These are phyloP conservation scores for Drosophila ustulata DNA, from an alignment of 2,888 invertebrate genomes.

Conservation along the genomic window DNA sequence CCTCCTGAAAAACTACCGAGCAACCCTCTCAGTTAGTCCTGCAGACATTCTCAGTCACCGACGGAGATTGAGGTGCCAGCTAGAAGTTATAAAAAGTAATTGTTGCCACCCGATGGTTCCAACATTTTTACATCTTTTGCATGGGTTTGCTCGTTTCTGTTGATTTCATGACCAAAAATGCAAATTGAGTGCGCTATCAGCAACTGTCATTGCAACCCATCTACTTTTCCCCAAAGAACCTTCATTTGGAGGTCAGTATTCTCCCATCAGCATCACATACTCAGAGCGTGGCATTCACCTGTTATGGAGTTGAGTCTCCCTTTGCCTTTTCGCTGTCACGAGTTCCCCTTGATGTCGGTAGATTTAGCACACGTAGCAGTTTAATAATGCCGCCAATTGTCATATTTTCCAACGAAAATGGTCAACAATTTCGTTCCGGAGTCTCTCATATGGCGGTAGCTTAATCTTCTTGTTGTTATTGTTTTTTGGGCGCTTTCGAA, in stretches of 20 bases:
- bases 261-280: slow-evolving; percentile 20
- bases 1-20: slow-evolving; percentile 62
- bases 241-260: slow-evolving; percentile 10
- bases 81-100: slow-evolving; percentile 80
- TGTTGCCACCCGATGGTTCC: slow-evolving; percentile 63
- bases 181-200: slow-evolving; percentile 81
- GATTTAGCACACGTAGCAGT: slow-evolving; percentile 77
- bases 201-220: slow-evolving; percentile 59
- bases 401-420: slow-evolving; percentile 73
- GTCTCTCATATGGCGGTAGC: slow-evolving; percentile 40
- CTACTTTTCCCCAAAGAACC: not conserved
- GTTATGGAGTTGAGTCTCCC: slow-evolving; percentile 47
- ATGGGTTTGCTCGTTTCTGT: slow-evolving; percentile 29
- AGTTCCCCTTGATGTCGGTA: slow-evolving; percentile 66
- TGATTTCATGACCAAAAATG: slow-evolving; percentile 54
- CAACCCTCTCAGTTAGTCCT: slow-evolving; percentile 25
- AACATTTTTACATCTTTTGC: slow-evolving; percentile 26
- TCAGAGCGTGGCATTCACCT: slow-evolving; percentile 47
- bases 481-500: slow-evolving; percentile 27
- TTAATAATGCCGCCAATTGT: slow-evolving; percentile 77
- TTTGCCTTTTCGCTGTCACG: slow-evolving; percentile 11
- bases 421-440: slow-evolving; percentile 35
- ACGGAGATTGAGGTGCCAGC: slow-evolving; percentile 76
- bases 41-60: slow-evolving; percentile 36
- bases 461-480: not conserved